phyloP scores from a whole-genome alignment of 2,888 invertebrate species.

The Tiphia femorata region DNA sequence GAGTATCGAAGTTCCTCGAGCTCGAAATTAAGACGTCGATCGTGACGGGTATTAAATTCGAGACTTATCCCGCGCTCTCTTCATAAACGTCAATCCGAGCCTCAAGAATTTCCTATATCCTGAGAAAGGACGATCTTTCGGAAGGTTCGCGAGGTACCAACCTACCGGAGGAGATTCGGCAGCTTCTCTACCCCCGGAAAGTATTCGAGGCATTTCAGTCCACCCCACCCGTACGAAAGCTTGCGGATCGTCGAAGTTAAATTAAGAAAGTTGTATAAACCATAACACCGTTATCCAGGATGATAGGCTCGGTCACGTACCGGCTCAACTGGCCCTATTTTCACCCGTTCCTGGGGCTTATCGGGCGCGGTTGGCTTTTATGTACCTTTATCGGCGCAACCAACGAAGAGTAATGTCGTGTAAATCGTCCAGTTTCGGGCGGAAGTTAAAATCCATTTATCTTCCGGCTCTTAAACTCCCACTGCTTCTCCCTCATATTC shows the following conservation, averaged over 20 bases:
- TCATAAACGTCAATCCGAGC: no score
- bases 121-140: no score
- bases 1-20: no score
- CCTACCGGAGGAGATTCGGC: no score
- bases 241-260: slow-evolving; percentile 20
- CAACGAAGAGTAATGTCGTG: slow-evolving; percentile 20
- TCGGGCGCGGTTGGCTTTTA: slow-evolving; percentile 20
- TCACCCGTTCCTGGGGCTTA: slow-evolving; percentile 32
- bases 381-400: slow-evolving; percentile 27
- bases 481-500: neutral
- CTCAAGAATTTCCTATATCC: no score
- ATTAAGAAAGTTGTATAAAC: slow-evolving; percentile 38
- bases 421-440: slow-evolving; percentile 28
- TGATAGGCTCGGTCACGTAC: slow-evolving; percentile 34
- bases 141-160: no score
- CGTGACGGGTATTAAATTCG: no score
- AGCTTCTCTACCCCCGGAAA: no score
- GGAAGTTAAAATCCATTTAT: slow-evolving; percentile 29
- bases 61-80: no score
- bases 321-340: slow-evolving; percentile 19
- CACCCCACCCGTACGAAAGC: no score
- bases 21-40: no score
- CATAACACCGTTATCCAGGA: slow-evolving; percentile 18
- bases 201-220: no score
- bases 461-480: neutral